Evolutionary conservation across 2,888 invertebrate genomes (phyloP).

Genomic region (Rotaria magnacalcarata): DNA sequence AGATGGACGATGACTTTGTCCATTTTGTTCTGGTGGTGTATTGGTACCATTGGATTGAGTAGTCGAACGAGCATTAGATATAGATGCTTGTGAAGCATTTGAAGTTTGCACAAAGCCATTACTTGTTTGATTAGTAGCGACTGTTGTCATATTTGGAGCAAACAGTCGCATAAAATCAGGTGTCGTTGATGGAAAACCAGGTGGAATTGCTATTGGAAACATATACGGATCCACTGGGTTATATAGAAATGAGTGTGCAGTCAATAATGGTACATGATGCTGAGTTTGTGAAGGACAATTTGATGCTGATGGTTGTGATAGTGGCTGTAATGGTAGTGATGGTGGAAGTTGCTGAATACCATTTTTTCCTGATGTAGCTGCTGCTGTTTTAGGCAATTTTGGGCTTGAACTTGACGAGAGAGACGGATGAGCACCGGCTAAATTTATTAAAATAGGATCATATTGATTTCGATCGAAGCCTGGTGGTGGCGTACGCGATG

Average conservation of each 20-base stretch:
- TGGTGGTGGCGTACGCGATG: neutral
- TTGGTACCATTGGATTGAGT: neutral
- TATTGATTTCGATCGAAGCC: neutral
- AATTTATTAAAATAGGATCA: neutral
- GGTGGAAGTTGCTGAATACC: neutral
- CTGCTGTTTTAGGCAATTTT: neutral
- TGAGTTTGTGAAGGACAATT: neutral
- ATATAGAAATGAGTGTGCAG: neutral
- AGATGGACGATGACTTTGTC: slow-evolving; percentile 20
- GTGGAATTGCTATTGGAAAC: neutral
- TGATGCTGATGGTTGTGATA: neutral
- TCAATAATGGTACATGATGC: neutral
- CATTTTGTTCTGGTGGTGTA: slow-evolving; percentile 11
- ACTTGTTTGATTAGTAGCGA: neutral
- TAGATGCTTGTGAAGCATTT: neutral
- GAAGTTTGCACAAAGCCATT: neutral
- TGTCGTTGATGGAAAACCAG: neutral
- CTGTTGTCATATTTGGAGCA: neutral
- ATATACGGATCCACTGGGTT: neutral
- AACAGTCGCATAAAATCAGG: slow-evolving; percentile 20
- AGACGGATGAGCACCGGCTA: neutral
- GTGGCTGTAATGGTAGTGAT: neutral
- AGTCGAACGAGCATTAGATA: neutral
- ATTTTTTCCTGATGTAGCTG: neutral
- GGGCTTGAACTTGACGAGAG: neutral